These are phyloP conservation scores for Caiman crocodilus DNA, from an alignment of 2,797 vertebrate genomes.

Conservation along the genomic window DNA sequence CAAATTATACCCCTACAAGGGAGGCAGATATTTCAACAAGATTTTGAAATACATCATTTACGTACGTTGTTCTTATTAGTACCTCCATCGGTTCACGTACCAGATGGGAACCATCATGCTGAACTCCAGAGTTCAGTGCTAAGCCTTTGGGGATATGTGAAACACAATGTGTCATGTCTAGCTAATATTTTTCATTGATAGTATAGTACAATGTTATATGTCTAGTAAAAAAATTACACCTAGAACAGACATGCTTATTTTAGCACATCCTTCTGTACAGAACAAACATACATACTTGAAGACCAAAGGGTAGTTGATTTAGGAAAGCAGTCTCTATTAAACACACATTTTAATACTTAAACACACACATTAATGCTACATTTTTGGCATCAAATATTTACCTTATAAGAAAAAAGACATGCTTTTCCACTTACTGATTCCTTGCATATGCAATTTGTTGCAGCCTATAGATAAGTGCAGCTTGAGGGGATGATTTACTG, in stretches of 20 bases:
- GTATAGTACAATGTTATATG: accelerated
- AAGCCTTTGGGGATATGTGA: background rate
- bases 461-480: slow-evolving; percentile 24
- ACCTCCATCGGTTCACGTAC: no score
- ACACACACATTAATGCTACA: background rate
- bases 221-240: background rate
- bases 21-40: background rate
- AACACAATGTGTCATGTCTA: background rate
- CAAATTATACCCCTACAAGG: accelerated
- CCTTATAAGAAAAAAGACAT: background rate
- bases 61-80: background rate
- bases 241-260: slow-evolving; percentile 2
- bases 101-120: background rate
- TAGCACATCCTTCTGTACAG: background rate
- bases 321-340: background rate
- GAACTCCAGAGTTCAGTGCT: background rate
- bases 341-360: slow-evolving; percentile 6
- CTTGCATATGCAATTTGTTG: slow-evolving; percentile 26
- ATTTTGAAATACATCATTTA: accelerated
- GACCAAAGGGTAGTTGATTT: slow-evolving; percentile 4
- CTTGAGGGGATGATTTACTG: slow-evolving; percentile 50
- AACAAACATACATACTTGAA: background rate
- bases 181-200: background rate
- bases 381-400: slow-evolving; percentile 14
- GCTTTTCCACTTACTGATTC: background rate